Percentiles rank a stretch among this genome's conserved stretches.
Evolutionary conservation across 1,140 invertebrate genomes (phyloP).

Genomic region (Maniola jurtina): DNA sequence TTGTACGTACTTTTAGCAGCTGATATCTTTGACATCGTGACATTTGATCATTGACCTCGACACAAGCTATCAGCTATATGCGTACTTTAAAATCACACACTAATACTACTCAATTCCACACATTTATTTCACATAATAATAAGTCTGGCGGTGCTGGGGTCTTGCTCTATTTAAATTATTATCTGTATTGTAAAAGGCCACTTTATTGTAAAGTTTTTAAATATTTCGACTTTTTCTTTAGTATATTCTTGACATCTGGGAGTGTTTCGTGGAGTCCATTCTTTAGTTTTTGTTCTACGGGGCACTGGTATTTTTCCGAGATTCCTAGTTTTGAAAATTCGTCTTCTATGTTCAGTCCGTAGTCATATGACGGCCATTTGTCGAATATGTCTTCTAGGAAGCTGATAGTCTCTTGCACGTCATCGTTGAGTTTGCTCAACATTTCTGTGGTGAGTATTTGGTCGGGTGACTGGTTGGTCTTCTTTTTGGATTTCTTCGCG

Average conservation of each 20-base stretch:
- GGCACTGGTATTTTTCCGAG: slow-evolving; percentile 44
- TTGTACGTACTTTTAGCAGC: too few relatives aligned
- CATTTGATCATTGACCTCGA: too few relatives aligned
- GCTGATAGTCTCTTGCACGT: slow-evolving; percentile 45
- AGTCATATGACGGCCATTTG: slow-evolving; percentile 50
- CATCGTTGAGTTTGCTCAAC: slow-evolving; percentile 55
- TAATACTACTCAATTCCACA: too few relatives aligned
- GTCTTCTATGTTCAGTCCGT: slow-evolving; percentile 42
- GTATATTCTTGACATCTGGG: slow-evolving; percentile 53
- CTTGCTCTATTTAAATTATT: slow-evolving; percentile 26
- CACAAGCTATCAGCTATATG: too few relatives aligned
- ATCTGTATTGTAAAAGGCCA: slow-evolving; percentile 33
- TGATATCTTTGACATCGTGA: too few relatives aligned
- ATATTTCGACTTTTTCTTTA: slow-evolving; percentile 64
- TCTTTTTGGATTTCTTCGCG: slow-evolving; percentile 63
- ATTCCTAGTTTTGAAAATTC: slow-evolving; percentile 45
- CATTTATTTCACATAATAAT: not conserved
- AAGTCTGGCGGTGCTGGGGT: slow-evolving; percentile 7
- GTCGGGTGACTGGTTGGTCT: slow-evolving; percentile 59
- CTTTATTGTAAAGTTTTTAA: slow-evolving; percentile 56
- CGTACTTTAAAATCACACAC: too few relatives aligned
- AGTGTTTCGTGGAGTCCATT: slow-evolving; percentile 52
- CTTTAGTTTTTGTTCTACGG: slow-evolving; percentile 53
- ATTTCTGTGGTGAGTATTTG: slow-evolving; percentile 50
- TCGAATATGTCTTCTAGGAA: slow-evolving; percentile 57